phyloP scores from a whole-genome alignment of 2,888 invertebrate genomes.

The Cosmopolites sordidus region DNA sequence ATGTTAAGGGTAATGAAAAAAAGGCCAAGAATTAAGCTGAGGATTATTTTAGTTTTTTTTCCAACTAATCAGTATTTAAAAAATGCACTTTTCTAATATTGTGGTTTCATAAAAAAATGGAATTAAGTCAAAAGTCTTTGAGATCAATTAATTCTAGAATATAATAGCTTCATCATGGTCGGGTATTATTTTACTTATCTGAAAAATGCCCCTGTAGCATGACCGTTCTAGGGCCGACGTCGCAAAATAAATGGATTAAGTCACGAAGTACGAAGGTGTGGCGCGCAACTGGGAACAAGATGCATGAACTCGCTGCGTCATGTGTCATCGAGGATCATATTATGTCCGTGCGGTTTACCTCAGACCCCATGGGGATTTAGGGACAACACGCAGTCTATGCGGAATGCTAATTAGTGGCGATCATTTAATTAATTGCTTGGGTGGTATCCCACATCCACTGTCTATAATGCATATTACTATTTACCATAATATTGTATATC shows the following conservation, averaged over 20 bases:
- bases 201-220: slow-evolving; percentile 20
- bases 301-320: slow-evolving; percentile 20
- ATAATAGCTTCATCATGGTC: slow-evolving; percentile 15
- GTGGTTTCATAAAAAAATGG: no score
- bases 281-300: slow-evolving; percentile 24
- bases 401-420: slow-evolving; percentile 22
- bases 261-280: slow-evolving; percentile 25
- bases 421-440: slow-evolving; percentile 24
- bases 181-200: slow-evolving; percentile 21
- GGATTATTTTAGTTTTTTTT: no score
- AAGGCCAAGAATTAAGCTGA: no score
- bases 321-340: slow-evolving; percentile 27
- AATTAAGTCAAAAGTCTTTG: not conserved
- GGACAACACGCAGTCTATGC: slow-evolving; percentile 21
- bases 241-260: slow-evolving; percentile 25
- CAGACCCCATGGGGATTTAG: slow-evolving; percentile 13
- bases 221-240: slow-evolving; percentile 9
- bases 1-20: no score
- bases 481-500: no score
- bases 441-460: slow-evolving; percentile 3
- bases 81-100: no score
- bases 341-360: slow-evolving; percentile 21
- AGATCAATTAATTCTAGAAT: not conserved
- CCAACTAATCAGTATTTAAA: no score
- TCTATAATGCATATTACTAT: no score